Conservation (phyloP, 2,888 invertebrate genomes). For the Conus canariensis region DNA sequence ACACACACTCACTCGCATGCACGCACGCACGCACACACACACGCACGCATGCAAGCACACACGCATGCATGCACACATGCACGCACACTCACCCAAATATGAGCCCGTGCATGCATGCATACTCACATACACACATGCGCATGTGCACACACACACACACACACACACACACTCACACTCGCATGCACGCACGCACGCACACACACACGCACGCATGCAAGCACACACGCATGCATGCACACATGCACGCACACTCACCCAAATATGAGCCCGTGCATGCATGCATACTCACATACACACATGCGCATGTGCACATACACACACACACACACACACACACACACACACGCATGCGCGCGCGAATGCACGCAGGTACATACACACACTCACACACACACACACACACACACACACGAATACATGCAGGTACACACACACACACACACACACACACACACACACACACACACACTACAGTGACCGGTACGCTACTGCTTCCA, state of each 20-base stretch:
- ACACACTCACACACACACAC: background rate
- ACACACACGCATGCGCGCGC: background rate
- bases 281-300: background rate
- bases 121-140: too few relatives aligned
- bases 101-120: too few relatives aligned
- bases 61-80: background rate
- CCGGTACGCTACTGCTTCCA: too few relatives aligned
- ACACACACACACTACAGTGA: background rate
- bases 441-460: conserved; percentile 11
- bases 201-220: background rate
- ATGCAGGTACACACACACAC: background rate
- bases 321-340: background rate
- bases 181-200: too few relatives aligned
- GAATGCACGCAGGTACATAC: background rate
- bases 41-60: background rate
- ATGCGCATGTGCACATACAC: background rate
- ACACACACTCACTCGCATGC: background rate
- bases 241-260: background rate
- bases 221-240: background rate
- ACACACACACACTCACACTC: too few relatives aligned
- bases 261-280: background rate
- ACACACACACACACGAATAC: background rate
- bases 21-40: background rate
- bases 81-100: too few relatives aligned
- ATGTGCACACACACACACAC: too few relatives aligned